Percentiles rank a stretch among this genome's conserved stretches.
These are phyloP conservation scores for Chydorus sphaericus DNA, from an alignment of 2,888 invertebrate species.

Conservation along the genomic window DNA sequence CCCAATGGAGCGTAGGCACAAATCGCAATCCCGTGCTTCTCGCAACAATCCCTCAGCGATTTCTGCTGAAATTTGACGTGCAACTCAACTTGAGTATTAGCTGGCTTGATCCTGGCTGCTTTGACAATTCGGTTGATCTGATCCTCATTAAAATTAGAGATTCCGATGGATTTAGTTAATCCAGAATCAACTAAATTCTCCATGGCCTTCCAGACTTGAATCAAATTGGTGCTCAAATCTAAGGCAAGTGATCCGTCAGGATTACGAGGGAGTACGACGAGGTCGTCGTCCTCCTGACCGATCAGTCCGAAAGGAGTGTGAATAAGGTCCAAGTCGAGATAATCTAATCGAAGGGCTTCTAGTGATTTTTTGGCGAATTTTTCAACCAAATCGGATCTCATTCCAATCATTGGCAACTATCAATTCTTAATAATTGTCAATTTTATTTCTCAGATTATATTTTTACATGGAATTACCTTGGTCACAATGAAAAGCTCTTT, in stretches of 20 bases:
- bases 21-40: constrained; percentile 24
- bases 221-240: constrained; percentile 49
- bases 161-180: constrained; percentile 57
- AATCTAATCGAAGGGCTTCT: constrained; percentile 52
- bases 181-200: constrained; percentile 52
- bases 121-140: constrained; percentile 53
- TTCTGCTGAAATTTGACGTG: constrained; percentile 27
- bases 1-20: constrained; percentile 29
- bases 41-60: constrained; percentile 24
- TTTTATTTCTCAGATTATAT: too few relatives aligned
- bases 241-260: constrained; percentile 37
- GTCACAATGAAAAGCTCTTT: constrained; percentile 29
- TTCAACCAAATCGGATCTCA: constrained; percentile 38
- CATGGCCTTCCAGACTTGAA: constrained; percentile 54
- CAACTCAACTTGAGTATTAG: constrained; percentile 33
- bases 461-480: constrained; percentile 26
- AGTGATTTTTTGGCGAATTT: constrained; percentile 51
- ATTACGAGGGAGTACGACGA: constrained; percentile 47
- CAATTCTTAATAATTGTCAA: not conserved
- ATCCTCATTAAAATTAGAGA: constrained; percentile 64
- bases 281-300: constrained; percentile 36
- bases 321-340: constrained; percentile 66
- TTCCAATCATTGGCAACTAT: constrained; percentile 17
- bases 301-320: constrained; percentile 56
- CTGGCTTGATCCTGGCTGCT: constrained; percentile 44